Evolutionary conservation across 2,113 vertebrate species (phyloP).

Genomic region (Mustela lutreola): DNA sequence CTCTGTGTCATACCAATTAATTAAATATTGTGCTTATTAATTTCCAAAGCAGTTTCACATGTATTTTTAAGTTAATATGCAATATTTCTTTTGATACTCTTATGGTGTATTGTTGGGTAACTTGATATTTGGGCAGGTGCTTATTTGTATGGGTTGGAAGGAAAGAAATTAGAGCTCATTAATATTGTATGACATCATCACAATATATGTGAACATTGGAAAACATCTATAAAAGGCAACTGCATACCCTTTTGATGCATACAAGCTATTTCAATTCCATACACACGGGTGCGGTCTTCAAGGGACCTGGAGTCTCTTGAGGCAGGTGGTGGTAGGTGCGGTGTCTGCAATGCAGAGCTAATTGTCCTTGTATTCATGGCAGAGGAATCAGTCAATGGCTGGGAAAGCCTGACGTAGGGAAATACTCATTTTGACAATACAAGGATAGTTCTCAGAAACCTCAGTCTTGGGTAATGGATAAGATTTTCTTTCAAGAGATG

Average conservation of each 20-base stretch:
- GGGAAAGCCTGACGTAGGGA: background rate
- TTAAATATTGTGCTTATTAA: background rate
- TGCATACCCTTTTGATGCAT: background rate
- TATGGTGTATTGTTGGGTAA: background rate
- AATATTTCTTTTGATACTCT: background rate
- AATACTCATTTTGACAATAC: background rate
- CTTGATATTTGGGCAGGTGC: background rate
- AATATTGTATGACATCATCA: background rate
- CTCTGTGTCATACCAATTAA: background rate
- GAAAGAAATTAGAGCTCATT: background rate
- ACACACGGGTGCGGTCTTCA: background rate
- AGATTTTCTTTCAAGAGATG: background rate
- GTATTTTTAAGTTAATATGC: background rate
- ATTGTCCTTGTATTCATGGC: background rate
- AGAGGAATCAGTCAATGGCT: background rate
- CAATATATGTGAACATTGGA: background rate
- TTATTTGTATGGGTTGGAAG: background rate
- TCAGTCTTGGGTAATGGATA: background rate
- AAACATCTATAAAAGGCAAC: background rate
- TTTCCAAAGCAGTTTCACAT: background rate
- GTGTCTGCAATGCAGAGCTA: background rate
- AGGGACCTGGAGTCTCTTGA: background rate
- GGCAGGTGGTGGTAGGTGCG: rapidly evolving
- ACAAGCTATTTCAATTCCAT: background rate
- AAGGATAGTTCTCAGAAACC: background rate